Conservation (phyloP, 2,113 vertebrate genomes). For the Hippocampus zosterae region DNA sequence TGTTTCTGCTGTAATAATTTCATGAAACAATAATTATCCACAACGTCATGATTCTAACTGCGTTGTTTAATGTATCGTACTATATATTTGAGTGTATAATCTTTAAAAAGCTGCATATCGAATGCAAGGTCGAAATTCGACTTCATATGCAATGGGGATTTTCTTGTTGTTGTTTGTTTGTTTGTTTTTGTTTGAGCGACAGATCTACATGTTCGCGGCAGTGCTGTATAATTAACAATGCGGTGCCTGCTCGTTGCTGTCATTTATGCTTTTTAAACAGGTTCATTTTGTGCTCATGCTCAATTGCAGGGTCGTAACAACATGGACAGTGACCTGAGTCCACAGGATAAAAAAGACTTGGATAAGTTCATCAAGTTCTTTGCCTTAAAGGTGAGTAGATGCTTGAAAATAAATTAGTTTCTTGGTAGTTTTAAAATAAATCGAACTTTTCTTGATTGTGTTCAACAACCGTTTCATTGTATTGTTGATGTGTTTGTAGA, state of each 20-base stretch:
- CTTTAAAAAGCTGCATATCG: not conserved
- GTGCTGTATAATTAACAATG: not conserved
- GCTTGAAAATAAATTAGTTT: too few relatives aligned
- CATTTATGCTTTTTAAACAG: not conserved
- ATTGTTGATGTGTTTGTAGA: constrained; percentile 64
- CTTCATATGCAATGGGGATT: not conserved
- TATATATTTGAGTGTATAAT: not conserved
- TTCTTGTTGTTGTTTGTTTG: not conserved
- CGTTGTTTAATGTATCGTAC: not conserved
- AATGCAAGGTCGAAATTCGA: not conserved
- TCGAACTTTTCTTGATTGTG: not conserved
- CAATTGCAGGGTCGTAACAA: constrained; percentile 73
- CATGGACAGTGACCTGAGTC: constrained; percentile 96
- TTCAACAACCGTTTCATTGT: not conserved
- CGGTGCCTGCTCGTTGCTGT: not conserved
- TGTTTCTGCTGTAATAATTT: not conserved
- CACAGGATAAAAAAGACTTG: constrained; percentile 97
- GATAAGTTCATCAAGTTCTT: constrained; percentile 99
- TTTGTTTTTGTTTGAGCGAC: not conserved
- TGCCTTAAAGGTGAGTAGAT: constrained; percentile 85
- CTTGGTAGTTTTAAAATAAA: not conserved
- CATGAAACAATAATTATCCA: not conserved
- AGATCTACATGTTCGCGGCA: not conserved
- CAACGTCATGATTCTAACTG: not conserved
- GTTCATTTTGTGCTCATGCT: not conserved